phyloP scores from a whole-genome alignment of 2,888 invertebrate species.

The Malachius bipustulatus region DNA sequence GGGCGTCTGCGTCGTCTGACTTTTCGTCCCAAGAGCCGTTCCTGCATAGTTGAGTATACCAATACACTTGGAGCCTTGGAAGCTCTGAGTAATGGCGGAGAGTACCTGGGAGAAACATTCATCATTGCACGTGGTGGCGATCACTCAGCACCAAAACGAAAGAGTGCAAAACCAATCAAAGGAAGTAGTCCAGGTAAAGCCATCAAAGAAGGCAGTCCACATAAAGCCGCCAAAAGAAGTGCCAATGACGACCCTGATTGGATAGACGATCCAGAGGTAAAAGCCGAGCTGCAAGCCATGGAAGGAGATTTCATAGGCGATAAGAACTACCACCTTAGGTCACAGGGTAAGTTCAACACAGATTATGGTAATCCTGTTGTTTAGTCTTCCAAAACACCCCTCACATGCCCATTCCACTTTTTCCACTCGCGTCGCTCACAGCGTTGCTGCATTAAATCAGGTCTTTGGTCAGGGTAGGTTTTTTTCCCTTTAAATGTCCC shows the following conservation, averaged over 20 bases:
- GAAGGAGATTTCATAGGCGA: constrained; percentile 26
- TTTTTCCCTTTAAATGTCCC: no score
- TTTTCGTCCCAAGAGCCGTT: constrained; percentile 49
- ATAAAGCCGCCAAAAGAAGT: constrained; percentile 7
- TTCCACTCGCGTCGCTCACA: no score
- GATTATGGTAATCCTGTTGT: no score
- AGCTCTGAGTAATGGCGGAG: constrained; percentile 49
- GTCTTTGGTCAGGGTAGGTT: no score
- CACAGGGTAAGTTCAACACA: constrained; percentile 16
- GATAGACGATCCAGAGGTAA: constrained; percentile 52
- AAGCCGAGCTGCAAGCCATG: constrained; percentile 60
- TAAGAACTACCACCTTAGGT: constrained; percentile 29
- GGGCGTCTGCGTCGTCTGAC: constrained; percentile 56
- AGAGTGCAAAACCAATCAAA: constrained; percentile 6
- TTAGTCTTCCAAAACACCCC: no score
- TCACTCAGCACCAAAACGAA: constrained; percentile 8
- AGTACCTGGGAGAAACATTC: constrained; percentile 51
- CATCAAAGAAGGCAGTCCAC: constrained; percentile 3
- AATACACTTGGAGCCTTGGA: constrained; percentile 44
- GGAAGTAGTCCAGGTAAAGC: background rate
- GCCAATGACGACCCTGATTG: constrained; percentile 39
- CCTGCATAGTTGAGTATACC: constrained; percentile 59
- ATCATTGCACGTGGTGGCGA: constrained; percentile 20
- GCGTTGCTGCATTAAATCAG: no score
- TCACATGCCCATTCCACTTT: no score